These are phyloP conservation scores for Cladorhizidae sp. DNA, from an alignment of 37 sponge, comb jelly and placozoan genomes.

Conservation along the genomic window DNA sequence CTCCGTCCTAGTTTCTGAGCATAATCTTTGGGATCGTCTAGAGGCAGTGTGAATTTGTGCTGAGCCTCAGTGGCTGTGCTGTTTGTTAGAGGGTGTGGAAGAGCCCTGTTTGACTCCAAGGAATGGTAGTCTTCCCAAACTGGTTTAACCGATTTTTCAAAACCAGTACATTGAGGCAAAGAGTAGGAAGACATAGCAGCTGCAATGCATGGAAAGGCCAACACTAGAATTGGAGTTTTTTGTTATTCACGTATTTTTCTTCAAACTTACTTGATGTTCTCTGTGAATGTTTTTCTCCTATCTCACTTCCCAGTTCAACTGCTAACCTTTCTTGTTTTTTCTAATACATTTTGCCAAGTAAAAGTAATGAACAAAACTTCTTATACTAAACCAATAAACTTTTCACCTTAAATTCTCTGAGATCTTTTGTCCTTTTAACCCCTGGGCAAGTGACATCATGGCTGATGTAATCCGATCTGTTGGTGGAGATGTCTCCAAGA, in stretches of 20 bases:
- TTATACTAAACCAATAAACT: background rate
- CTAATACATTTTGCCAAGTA: slow-evolving; percentile 22
- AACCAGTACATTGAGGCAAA: slow-evolving; percentile 18
- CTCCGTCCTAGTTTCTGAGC: background rate
- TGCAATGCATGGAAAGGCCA: slow-evolving; percentile 4
- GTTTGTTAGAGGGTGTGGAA: slow-evolving; percentile 36
- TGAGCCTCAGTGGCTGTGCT: slow-evolving; percentile 9
- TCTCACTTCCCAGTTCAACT: background rate
- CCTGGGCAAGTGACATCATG: slow-evolving; percentile 27
- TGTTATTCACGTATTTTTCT: background rate
- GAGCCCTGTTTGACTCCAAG: slow-evolving; percentile 65
- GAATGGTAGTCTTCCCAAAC: slow-evolving; percentile 39
- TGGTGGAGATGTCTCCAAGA: slow-evolving; percentile 20
- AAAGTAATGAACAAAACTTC: background rate
- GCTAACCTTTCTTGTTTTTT: background rate
- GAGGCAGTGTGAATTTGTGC: background rate
- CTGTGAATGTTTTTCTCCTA: background rate
- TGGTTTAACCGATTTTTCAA: slow-evolving; percentile 12
- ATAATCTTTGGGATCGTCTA: slow-evolving; percentile 9
- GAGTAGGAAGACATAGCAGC: slow-evolving; percentile 53
- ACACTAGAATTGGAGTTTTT: background rate
- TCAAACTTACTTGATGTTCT: background rate
- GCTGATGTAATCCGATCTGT: slow-evolving; percentile 4
- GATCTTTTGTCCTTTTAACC: background rate
- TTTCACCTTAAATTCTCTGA: slow-evolving; percentile 35